A percentile compares a stretch with the other conserved stretches of the same genome.
Conservation (phyloP, 2,113 vertebrate genomes). For the Nematolebias whitei region DNA sequence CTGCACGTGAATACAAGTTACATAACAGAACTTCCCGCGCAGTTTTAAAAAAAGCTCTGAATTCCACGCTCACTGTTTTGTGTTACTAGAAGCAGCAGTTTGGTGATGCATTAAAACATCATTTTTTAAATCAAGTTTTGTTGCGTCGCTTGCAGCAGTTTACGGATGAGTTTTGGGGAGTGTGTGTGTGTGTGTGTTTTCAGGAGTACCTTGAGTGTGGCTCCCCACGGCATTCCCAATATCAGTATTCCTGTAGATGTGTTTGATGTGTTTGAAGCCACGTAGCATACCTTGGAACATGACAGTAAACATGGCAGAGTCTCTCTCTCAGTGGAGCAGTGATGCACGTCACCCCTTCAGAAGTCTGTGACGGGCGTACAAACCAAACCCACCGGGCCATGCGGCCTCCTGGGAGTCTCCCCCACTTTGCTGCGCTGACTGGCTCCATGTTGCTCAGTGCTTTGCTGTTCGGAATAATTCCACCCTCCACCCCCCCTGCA, state of each 20-base stretch:
- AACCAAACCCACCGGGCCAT: conserved; percentile 77
- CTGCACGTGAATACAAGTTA: too few relatives aligned
- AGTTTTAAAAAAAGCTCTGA: too few relatives aligned
- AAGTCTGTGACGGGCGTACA: conserved; percentile 78
- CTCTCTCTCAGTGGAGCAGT: conserved; percentile 76
- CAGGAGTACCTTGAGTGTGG: conserved; percentile 45
- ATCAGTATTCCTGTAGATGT: conserved; percentile 80
- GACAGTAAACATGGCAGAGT: conserved; percentile 81
- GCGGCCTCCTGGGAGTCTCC: conserved; percentile 56
- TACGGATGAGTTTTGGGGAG: conserved; percentile 21
- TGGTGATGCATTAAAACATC: conserved; percentile 11
- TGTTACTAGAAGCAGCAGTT: conserved; percentile 11
- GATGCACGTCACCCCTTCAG: conserved; percentile 76
- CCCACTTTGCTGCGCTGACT: conserved; percentile 58
- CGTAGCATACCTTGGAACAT: conserved; percentile 79
- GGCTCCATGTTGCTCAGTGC: conserved; percentile 60
- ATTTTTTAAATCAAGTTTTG: conserved; percentile 17
- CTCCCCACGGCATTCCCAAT: conserved; percentile 75
- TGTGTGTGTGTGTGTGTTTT: conserved; percentile 59
- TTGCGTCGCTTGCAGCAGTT: conserved; percentile 37
- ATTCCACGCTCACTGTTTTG: not conserved
- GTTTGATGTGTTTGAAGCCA: conserved; percentile 81
- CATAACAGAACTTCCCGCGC: too few relatives aligned
- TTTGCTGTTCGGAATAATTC: conserved; percentile 46
- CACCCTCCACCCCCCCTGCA: conserved; percentile 5